phyloP scores from a whole-genome alignment of 2,113 vertebrate genomes.

The Patagioenas fasciata region DNA sequence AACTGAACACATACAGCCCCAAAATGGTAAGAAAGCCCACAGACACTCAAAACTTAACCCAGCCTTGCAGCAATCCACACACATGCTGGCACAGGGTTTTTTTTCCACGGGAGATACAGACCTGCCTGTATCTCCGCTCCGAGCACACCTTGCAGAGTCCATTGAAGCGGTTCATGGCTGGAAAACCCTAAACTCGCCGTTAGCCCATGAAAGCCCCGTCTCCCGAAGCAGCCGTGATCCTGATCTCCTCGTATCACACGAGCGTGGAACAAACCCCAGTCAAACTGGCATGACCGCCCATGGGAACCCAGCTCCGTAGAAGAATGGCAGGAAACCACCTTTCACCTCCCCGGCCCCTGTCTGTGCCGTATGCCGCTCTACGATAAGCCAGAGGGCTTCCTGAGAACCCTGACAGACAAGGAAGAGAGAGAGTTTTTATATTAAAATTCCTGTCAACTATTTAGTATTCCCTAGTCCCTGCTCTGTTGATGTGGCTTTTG shows the following conservation, averaged over 20 bases:
- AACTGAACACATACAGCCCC: background rate
- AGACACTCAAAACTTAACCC: fast-evolving
- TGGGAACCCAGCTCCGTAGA: constrained; percentile 90
- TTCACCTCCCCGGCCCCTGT: constrained; percentile 81
- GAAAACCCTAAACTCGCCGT: background rate
- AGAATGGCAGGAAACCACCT: constrained; percentile 98
- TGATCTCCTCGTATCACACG: background rate
- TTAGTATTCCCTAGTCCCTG: constrained; percentile 73
- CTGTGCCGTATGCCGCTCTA: constrained; percentile 82
- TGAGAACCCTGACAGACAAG: constrained; percentile 79
- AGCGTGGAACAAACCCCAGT: constrained; percentile 78
- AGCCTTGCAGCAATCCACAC: background rate
- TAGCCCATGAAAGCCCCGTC: constrained; percentile 70
- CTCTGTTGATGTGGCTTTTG: constrained; percentile 74
- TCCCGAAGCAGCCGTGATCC: constrained; percentile 38
- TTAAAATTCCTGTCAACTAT: constrained; percentile 79
- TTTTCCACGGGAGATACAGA: constrained; percentile 32
- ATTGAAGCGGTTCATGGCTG: constrained; percentile 87
- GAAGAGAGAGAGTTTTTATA: constrained; percentile 81
- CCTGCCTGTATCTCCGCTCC: constrained; percentile 86
- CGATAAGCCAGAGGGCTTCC: constrained; percentile 91
- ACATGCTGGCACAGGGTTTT: background rate
- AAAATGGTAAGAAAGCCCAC: background rate
- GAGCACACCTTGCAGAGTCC: constrained; percentile 90
- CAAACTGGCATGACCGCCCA: constrained; percentile 88